Conservation (phyloP, 2,888 invertebrate species). For the Iselma pallidipennis region DNA sequence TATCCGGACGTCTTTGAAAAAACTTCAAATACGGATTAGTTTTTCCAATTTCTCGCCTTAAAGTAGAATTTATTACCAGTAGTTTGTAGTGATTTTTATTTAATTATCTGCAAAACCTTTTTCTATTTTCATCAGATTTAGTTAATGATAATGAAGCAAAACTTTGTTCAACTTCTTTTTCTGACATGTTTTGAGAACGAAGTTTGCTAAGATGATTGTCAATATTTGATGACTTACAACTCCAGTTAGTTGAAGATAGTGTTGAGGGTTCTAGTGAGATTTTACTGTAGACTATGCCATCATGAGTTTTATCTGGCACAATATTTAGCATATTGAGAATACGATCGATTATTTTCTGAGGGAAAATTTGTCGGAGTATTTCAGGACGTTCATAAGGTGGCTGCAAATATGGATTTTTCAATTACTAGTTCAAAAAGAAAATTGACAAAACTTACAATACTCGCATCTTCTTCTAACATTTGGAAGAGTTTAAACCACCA, state of each 20-base stretch:
- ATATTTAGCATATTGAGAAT: constrained; percentile 27
- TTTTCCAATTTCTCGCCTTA: constrained; percentile 27
- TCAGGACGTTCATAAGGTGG: constrained; percentile 31
- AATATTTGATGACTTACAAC: too few species aligned
- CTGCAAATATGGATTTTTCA: constrained; percentile 14
- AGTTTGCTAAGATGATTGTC: too few species aligned
- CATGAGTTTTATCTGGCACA: too few species aligned
- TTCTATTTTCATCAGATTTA: neutral
- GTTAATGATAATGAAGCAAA: neutral
- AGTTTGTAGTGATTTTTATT: neutral
- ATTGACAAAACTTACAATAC: constrained; percentile 38
- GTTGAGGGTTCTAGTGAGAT: too few species aligned
- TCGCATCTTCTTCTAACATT: constrained; percentile 43
- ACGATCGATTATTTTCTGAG: constrained; percentile 25
- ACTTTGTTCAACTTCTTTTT: too few species aligned
- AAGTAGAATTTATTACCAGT: neutral
- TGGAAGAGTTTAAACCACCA: constrained; percentile 48
- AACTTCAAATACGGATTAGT: constrained; percentile 49
- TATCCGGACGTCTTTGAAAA: constrained; percentile 45
- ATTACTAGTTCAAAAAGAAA: neutral
- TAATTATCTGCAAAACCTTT: neutral
- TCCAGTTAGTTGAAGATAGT: neutral
- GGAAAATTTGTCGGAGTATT: constrained; percentile 35
- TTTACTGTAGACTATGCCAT: too few species aligned
- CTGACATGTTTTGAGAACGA: too few species aligned